A percentile compares a stretch with the other conserved stretches of the same genome.
These are phyloP conservation scores for Micrastur ruficollis DNA, from an alignment of 2,797 vertebrate species.

Conservation along the genomic window DNA sequence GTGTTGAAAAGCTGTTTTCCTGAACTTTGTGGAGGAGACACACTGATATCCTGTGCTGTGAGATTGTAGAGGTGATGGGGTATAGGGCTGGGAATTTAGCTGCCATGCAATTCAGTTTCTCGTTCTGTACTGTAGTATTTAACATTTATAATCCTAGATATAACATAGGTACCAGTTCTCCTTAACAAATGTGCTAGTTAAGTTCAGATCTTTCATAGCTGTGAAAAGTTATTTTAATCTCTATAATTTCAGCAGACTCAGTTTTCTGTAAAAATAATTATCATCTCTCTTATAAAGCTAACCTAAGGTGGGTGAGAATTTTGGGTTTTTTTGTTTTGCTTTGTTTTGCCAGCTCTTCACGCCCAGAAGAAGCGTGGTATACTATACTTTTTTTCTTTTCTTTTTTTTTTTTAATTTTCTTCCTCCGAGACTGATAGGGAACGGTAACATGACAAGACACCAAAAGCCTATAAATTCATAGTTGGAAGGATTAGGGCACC, in stretches of 20 bases:
- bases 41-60: background rate
- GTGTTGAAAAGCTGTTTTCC: background rate
- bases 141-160: background rate
- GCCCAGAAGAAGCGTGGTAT: background rate
- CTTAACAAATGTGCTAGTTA: background rate
- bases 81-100: background rate
- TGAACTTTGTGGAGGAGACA: background rate
- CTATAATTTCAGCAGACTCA: background rate
- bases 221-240: background rate
- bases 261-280: background rate
- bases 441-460: background rate
- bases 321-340: too few relatives aligned
- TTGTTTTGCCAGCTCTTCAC: background rate
- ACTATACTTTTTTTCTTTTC: background rate
- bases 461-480: background rate
- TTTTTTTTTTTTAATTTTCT: background rate
- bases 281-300: background rate
- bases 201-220: background rate
- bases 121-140: background rate
- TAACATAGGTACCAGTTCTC: background rate
- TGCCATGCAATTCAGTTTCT: background rate
- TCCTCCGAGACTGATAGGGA: background rate
- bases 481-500: background rate
- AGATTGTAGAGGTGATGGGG: background rate
- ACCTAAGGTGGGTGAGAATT: background rate